These are phyloP conservation scores for Prionailurus bengalensis DNA, from an alignment of 2,113 vertebrate species.

Conservation along the genomic window DNA sequence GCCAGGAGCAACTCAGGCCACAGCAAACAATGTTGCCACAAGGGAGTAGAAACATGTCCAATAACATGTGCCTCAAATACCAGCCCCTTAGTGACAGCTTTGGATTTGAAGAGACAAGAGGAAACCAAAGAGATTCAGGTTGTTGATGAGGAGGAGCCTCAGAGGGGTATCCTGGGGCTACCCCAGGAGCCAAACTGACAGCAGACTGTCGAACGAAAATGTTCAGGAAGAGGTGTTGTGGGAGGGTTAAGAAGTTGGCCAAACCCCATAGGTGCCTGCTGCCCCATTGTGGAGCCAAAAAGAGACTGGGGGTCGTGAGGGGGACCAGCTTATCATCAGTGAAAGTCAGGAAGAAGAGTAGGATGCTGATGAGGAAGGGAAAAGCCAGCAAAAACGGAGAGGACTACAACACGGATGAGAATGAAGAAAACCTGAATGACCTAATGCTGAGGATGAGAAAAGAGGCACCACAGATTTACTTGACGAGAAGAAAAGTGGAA, in stretches of 20 bases:
- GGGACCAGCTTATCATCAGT: slow-evolving; percentile 74
- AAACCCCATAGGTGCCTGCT: neutral
- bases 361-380: neutral
- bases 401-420: slow-evolving; percentile 89
- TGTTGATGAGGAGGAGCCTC: slow-evolving; percentile 30
- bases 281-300: slow-evolving; percentile 27
- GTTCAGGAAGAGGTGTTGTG: neutral
- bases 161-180: slow-evolving; percentile 28
- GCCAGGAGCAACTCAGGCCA: neutral
- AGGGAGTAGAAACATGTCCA: neutral
- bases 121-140: neutral
- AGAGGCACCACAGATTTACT: neutral
- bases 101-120: slow-evolving; percentile 8
- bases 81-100: neutral
- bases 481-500: neutral
- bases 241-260: neutral
- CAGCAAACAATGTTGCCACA: slow-evolving; percentile 20
- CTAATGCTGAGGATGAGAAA: neutral
- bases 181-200: slow-evolving; percentile 39
- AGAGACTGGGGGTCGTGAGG: slow-evolving; percentile 76
- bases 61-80: neutral
- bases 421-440: slow-evolving; percentile 71
- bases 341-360: slow-evolving; percentile 68
- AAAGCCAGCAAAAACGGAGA: slow-evolving; percentile 42
- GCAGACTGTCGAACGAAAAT: neutral